A percentile compares a stretch with the other conserved stretches of the same genome.
Evolutionary conservation across 2,113 vertebrate genomes (phyloP).

Genomic region (Cyprinodon variegatus): DNA sequence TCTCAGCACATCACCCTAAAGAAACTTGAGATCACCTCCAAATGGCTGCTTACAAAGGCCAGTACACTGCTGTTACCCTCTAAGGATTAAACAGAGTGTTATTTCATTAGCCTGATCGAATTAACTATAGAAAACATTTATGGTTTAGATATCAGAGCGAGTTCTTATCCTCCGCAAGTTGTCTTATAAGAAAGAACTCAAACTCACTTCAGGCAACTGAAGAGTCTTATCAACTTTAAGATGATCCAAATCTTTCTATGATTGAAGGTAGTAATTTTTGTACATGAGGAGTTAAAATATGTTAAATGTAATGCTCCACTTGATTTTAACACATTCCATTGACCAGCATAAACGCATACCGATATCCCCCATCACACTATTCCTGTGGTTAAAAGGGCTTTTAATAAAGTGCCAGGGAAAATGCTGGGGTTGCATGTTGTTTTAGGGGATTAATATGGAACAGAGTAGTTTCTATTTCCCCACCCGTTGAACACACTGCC

Average conservation of each 20-base stretch:
- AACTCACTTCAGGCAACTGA: background rate
- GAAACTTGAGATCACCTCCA: background rate
- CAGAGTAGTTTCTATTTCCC: background rate
- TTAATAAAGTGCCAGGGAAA: background rate
- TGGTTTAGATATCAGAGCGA: background rate
- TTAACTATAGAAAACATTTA: background rate
- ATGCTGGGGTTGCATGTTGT: no score
- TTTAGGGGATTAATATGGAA: background rate
- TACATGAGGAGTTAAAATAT: background rate
- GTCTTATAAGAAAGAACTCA: background rate
- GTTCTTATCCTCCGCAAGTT: background rate
- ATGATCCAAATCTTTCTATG: background rate
- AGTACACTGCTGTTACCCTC: background rate
- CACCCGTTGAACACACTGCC: background rate
- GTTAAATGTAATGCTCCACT: background rate
- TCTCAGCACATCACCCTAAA: background rate
- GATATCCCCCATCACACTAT: background rate
- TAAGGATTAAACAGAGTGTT: background rate
- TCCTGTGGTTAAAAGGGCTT: background rate
- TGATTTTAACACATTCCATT: background rate
- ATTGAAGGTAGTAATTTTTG: background rate
- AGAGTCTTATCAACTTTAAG: background rate
- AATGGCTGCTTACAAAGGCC: background rate
- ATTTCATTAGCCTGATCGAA: background rate
- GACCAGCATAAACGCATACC: no score